These are phyloP conservation scores for Cyanistes caeruleus DNA, from an alignment of 2,113 vertebrate genomes.

Conservation along the genomic window DNA sequence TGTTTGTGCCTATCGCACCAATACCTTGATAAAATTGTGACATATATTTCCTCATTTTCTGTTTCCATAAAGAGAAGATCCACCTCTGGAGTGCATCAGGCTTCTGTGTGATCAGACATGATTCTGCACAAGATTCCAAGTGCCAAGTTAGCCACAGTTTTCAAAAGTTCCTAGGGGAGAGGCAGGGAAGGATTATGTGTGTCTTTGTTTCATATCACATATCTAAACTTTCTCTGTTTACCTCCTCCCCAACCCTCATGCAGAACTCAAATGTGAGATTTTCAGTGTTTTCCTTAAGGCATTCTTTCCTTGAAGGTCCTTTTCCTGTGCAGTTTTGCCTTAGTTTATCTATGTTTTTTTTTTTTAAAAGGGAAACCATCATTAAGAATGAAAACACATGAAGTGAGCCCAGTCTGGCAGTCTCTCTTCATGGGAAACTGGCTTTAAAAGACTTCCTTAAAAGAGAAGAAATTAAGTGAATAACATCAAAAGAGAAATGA, in stretches of 20 bases:
- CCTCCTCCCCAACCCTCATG: rapidly evolving
- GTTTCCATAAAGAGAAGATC: not conserved
- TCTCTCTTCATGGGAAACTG: not conserved
- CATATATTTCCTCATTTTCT: not conserved
- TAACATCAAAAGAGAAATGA: not conserved
- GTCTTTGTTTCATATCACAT: not conserved
- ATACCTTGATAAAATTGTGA: not conserved
- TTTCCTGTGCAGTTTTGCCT: not conserved
- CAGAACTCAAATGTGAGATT: not conserved
- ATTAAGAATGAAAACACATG: not conserved
- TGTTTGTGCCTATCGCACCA: not conserved
- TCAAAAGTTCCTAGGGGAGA: not conserved
- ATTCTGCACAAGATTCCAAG: not conserved
- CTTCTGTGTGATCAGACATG: not conserved
- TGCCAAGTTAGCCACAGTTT: not conserved
- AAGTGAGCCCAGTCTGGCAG: not conserved
- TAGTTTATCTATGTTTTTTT: not conserved
- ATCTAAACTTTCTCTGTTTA: not conserved
- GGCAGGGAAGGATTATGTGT: not conserved
- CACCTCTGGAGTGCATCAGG: not conserved
- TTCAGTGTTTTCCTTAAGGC: not conserved
- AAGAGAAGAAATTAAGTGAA: not conserved
- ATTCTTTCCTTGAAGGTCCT: not conserved
- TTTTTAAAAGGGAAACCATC: not conserved
- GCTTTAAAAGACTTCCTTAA: not conserved